phyloP scores from a whole-genome alignment of 2,797 vertebrate genomes.

The Arctocebus calabarensis region DNA sequence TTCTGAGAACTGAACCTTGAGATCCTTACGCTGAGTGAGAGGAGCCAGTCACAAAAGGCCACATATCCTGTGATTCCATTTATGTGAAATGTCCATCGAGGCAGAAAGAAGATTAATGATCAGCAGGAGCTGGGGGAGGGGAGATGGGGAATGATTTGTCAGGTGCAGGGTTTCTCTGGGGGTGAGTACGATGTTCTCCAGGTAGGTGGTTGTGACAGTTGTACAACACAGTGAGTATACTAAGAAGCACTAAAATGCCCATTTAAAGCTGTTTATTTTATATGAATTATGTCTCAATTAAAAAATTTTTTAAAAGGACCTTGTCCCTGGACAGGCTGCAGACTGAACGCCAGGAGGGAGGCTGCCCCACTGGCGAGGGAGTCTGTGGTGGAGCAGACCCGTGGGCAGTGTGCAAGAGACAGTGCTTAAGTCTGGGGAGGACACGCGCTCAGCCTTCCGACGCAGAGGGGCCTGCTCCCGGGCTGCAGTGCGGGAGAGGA shows the following conservation, averaged over 20 bases:
- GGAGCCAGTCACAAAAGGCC: background rate
- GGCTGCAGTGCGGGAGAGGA: too few species aligned
- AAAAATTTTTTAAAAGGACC: background rate
- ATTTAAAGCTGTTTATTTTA: background rate
- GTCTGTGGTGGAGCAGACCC: fast-evolving
- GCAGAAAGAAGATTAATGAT: background rate
- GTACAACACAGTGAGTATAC: background rate
- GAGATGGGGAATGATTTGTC: fast-evolving
- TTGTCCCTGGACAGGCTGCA: background rate
- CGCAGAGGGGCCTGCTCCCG: fast-evolving
- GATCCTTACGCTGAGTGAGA: background rate
- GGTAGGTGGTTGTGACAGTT: background rate
- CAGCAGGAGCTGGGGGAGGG: fast-evolving
- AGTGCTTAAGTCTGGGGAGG: too few species aligned
- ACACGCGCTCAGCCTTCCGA: background rate
- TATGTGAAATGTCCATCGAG: background rate
- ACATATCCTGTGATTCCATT: fast-evolving
- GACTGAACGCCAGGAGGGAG: too few species aligned
- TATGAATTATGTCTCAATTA: background rate
- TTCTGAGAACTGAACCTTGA: background rate
- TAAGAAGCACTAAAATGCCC: background rate
- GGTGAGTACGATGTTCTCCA: background rate
- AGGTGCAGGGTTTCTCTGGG: background rate
- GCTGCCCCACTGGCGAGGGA: background rate
- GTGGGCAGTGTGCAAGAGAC: background rate